phyloP scores from a whole-genome alignment of 2,888 invertebrate genomes.

The Omphaloscelis lunosa region DNA sequence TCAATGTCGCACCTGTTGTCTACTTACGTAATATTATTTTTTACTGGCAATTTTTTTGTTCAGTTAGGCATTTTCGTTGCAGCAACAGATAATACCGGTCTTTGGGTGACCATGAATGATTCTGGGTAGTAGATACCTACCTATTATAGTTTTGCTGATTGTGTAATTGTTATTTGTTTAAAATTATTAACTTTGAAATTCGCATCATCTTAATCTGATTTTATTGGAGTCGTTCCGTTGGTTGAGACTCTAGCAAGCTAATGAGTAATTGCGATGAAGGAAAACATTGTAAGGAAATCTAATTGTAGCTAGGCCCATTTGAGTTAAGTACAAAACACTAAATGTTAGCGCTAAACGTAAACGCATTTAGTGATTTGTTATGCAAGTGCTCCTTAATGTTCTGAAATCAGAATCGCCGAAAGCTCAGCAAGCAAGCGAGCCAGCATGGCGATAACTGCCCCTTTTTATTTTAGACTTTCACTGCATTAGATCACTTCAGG shows the following conservation, averaged over 20 bases:
- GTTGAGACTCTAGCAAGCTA: not conserved
- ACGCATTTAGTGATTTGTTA: not conserved
- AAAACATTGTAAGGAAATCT: not conserved
- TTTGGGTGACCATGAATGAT: constrained; percentile 42
- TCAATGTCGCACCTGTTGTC: constrained; percentile 54
- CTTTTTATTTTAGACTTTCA: not conserved
- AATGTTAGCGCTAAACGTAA: not conserved
- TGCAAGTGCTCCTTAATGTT: not conserved
- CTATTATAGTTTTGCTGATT: constrained; percentile 35
- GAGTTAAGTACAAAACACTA: not conserved
- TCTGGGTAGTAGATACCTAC: constrained; percentile 5
- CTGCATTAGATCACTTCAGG: not conserved
- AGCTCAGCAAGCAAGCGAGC: not conserved
- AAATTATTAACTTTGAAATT: no score
- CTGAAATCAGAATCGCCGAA: not conserved
- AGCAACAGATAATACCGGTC: constrained; percentile 28
- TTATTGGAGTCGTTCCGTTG: not conserved
- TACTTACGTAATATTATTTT: constrained; percentile 48
- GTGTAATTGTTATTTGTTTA: constrained; percentile 9
- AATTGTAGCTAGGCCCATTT: not conserved
- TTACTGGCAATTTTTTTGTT: constrained; percentile 38
- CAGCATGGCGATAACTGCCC: not conserved
- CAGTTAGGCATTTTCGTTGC: constrained; percentile 28
- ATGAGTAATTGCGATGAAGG: constrained; percentile 1
- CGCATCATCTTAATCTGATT: no score